Conservation (phyloP, 2,797 vertebrate species). For the Characodon lateralis region DNA sequence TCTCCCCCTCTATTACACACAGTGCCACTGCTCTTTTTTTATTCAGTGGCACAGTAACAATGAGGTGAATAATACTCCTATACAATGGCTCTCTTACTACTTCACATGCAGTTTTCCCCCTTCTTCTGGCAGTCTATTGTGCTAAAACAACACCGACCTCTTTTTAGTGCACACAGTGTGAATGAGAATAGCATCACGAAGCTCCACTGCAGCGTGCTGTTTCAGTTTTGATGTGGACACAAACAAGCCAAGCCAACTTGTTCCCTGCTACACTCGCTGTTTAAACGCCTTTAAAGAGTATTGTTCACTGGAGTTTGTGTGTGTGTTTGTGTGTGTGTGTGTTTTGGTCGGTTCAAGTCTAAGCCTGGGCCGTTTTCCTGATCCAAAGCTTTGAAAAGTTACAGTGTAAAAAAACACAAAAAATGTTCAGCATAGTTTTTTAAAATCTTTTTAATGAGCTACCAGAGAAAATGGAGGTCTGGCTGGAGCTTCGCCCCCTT, state of each 20-base stretch:
- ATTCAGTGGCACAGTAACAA: constrained; percentile 73
- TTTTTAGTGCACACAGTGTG: constrained; percentile 74
- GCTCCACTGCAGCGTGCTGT: constrained; percentile 63
- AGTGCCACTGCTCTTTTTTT: constrained; percentile 68
- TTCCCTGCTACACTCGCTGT: constrained; percentile 45
- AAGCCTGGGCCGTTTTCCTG: background rate
- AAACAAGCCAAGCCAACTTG: constrained; percentile 63
- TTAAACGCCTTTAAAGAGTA: constrained; percentile 23
- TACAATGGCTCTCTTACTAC: constrained; percentile 74
- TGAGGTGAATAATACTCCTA: constrained; percentile 73
- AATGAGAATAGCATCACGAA: constrained; percentile 76
- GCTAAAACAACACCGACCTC: constrained; percentile 74
- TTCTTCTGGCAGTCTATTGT: constrained; percentile 68
- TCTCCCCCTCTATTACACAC: constrained; percentile 58
- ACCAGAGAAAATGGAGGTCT: background rate
- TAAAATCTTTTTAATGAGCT: background rate
- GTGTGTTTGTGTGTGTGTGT: background rate
- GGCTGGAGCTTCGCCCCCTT: background rate
- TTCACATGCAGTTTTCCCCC: constrained; percentile 68
- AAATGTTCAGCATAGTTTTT: background rate
- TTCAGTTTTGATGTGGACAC: constrained; percentile 70
- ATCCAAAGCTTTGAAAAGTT: background rate
- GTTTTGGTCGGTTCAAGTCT: background rate
- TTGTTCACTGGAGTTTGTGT: background rate
- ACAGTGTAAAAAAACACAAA: background rate